Evolutionary conservation across 2,113 vertebrate genomes (phyloP).

Genomic region (Malurus cyaneus): DNA sequence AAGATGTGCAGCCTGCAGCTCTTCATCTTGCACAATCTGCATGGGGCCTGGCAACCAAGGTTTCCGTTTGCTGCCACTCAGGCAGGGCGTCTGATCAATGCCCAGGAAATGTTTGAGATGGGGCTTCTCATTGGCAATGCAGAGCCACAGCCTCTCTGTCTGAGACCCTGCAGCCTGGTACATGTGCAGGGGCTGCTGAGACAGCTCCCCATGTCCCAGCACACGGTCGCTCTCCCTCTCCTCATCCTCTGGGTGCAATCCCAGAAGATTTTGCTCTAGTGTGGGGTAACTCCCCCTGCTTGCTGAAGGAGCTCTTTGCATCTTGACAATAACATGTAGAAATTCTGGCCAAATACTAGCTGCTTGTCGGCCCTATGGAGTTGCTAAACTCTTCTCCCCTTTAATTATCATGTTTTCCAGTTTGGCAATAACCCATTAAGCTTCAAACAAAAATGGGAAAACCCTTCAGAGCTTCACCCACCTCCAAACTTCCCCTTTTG

Average conservation of each 20-base stretch:
- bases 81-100: background rate
- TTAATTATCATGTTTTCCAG: background rate
- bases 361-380: background rate
- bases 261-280: background rate
- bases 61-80: background rate
- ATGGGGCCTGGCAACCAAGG: background rate
- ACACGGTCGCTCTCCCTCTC: background rate
- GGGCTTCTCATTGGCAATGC: background rate
- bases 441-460: background rate
- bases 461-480: background rate
- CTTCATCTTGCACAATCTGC: background rate
- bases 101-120: background rate
- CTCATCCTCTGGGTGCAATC: background rate
- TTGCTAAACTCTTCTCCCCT: background rate
- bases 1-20: background rate
- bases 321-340: background rate
- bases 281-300: background rate
- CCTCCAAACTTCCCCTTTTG: background rate
- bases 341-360: background rate
- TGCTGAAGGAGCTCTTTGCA: background rate
- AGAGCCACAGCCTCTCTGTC: background rate
- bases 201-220: background rate
- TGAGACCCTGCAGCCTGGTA: fast-evolving
- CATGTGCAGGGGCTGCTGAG: background rate
- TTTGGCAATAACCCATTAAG: background rate